phyloP scores from a whole-genome alignment of 2,113 vertebrate genomes.

The Paradisaea rubra region DNA sequence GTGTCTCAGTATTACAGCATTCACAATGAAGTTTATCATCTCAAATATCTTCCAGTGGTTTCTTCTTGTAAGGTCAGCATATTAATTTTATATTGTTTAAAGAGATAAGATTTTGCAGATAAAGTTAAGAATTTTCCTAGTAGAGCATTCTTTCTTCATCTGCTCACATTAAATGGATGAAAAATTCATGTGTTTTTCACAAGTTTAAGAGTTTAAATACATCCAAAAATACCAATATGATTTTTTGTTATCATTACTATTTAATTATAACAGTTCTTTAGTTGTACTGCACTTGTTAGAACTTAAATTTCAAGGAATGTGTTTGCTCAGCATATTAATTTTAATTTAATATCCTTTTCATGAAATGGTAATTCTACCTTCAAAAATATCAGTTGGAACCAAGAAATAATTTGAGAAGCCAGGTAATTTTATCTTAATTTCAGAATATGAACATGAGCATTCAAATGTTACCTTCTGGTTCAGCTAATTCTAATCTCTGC shows the following conservation, averaged over 20 bases:
- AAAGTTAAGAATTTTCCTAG: background rate
- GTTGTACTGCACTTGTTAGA: background rate
- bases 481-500: background rate
- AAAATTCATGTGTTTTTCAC: background rate
- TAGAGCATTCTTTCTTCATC: background rate
- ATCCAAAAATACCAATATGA: fast-evolving
- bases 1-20: background rate
- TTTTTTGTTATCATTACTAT: background rate
- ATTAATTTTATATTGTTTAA: background rate
- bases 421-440: background rate
- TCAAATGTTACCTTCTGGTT: background rate
- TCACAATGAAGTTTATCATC: background rate
- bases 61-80: background rate
- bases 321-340: background rate
- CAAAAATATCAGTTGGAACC: background rate
- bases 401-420: background rate
- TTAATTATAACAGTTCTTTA: background rate
- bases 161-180: background rate
- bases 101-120: background rate
- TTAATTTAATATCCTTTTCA: background rate
- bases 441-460: background rate
- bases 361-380: background rate
- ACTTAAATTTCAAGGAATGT: background rate
- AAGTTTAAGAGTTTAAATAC: background rate
- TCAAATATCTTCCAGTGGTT: background rate